Conservation (phyloP, 1,140 invertebrate genomes). For the Telenomus remus region DNA sequence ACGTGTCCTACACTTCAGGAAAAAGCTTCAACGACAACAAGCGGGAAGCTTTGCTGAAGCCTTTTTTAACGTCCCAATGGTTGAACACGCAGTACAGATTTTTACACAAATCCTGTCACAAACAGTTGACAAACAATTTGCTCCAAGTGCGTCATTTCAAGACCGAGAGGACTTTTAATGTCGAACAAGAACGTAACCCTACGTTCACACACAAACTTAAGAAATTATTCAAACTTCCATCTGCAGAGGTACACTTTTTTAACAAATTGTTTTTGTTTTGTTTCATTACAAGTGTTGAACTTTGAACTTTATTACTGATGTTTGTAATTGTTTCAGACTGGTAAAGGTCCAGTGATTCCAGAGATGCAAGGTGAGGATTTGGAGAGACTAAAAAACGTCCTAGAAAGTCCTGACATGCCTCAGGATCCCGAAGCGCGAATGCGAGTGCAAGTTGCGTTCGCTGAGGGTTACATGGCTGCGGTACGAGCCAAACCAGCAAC, state of each 20-base stretch:
- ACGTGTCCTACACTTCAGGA: constrained; percentile 67
- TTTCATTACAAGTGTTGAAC: too few species aligned
- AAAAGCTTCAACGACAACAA: constrained; percentile 68
- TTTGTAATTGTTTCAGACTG: background rate
- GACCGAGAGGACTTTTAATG: constrained; percentile 82
- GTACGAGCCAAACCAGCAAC: constrained; percentile 8
- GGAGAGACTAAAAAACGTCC: constrained; percentile 18
- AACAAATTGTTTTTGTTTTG: background rate
- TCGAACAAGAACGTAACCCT: constrained; percentile 83
- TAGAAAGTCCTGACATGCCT: constrained; percentile 7
- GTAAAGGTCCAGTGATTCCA: background rate
- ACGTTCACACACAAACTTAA: constrained; percentile 74
- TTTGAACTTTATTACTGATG: background rate
- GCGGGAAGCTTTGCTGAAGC: constrained; percentile 56
- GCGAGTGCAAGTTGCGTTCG: constrained; percentile 30
- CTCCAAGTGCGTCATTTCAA: constrained; percentile 81
- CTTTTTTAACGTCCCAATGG: constrained; percentile 45
- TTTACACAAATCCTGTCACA: constrained; percentile 50
- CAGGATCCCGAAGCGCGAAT: constrained; percentile 18
- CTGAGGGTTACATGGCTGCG: constrained; percentile 33
- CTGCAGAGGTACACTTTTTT: constrained; percentile 8
- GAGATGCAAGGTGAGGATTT: constrained; percentile 27
- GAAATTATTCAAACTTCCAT: constrained; percentile 59
- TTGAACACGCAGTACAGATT: constrained; percentile 51
- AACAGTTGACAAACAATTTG: constrained; percentile 40